Percentiles rank a stretch among this genome's conserved stretches.
phyloP scores from a whole-genome alignment of 2,888 invertebrate genomes.

The Tholera decimalis region DNA sequence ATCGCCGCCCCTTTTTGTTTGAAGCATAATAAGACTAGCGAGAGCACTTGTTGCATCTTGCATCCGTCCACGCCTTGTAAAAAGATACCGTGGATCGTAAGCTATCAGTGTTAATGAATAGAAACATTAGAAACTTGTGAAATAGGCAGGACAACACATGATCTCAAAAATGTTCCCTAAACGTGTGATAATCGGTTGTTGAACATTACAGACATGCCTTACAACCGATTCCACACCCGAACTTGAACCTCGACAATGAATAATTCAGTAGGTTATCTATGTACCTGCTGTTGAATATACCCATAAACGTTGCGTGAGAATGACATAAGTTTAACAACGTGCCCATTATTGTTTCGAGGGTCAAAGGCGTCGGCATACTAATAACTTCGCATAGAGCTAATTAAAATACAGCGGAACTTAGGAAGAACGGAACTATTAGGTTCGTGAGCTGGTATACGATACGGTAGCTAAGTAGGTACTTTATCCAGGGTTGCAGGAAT shows the following conservation, averaged over 20 bases:
- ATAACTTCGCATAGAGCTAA: conserved; percentile 53
- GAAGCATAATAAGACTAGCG: too few species aligned
- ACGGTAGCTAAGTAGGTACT: neutral
- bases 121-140: too few species aligned
- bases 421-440: conserved; percentile 39
- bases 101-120: neutral
- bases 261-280: conserved; percentile 53
- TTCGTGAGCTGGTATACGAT: too few species aligned
- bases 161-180: conserved; percentile 4
- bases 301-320: conserved; percentile 80
- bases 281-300: conserved; percentile 60
- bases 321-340: conserved; percentile 74
- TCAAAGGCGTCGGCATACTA: conserved; percentile 67
- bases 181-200: neutral
- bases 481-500: too few species aligned
- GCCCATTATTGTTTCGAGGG: conserved; percentile 82
- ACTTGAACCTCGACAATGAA: conserved; percentile 78
- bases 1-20: too few species aligned
- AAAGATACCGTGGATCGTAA: too few species aligned
- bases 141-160: too few species aligned
- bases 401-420: conserved; percentile 45
- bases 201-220: neutral
- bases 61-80: too few species aligned
- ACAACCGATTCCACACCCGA: conserved; percentile 22
- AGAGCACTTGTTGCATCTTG: neutral